Conservation (phyloP, 2,888 invertebrate genomes). For the Omphaloscelis lunosa region DNA sequence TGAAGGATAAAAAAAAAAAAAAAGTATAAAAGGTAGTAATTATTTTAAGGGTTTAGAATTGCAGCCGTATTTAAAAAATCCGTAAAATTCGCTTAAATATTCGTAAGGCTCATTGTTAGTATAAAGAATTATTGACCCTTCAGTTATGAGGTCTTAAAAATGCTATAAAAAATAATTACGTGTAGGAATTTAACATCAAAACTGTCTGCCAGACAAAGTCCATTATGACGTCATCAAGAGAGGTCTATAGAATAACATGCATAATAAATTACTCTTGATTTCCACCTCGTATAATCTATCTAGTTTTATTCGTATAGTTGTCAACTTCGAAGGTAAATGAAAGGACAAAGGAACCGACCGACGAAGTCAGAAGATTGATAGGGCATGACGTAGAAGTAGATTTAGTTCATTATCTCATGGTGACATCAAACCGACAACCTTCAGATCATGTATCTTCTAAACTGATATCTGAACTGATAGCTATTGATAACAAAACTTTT, state of each 20-base stretch:
- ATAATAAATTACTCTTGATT: conserved; percentile 11
- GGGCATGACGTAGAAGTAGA: conserved; percentile 16
- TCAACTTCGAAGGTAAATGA: conserved; percentile 24
- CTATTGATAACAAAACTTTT: background rate
- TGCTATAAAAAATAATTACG: conserved; percentile 32
- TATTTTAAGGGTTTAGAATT: background rate
- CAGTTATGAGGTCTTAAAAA: conserved; percentile 15
- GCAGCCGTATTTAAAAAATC: too few relatives aligned
- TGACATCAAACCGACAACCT: conserved; percentile 20
- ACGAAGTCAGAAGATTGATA: conserved; percentile 50
- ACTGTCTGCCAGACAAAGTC: conserved; percentile 18
- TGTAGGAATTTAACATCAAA: conserved; percentile 21
- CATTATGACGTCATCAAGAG: conserved; percentile 24
- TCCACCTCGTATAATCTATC: conserved; percentile 1
- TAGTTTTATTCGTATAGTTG: background rate
- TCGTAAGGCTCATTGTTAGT: conserved; percentile 13
- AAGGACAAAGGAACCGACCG: conserved; percentile 11
- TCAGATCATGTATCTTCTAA: background rate
- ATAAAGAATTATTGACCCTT: conserved; percentile 11
- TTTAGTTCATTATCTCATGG: conserved; percentile 22
- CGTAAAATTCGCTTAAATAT: background rate
- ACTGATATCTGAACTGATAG: background rate
- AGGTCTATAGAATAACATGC: conserved; percentile 5
- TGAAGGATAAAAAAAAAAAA: too few relatives aligned
- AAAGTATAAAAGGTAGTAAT: too few relatives aligned